Evolutionary conservation across 2,888 invertebrate genomes (phyloP), one percentile per base, ranked within the genome.

Genomic region (Synanthedon vespiformis): DNA sequence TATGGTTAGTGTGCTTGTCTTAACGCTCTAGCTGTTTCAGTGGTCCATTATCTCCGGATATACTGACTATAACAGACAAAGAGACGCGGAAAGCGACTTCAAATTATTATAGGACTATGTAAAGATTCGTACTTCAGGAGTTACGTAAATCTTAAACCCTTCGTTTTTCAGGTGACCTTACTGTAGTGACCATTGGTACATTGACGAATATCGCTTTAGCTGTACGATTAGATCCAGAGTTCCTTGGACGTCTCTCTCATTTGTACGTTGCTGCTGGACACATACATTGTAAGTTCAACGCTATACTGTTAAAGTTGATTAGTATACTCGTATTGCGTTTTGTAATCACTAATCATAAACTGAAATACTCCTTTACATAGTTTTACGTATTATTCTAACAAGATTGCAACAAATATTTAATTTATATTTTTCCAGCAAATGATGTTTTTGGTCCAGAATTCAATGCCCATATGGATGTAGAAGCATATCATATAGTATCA

Each of bases 251-350:
- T 57, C 74, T 95, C 0, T 90, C 91, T 56, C 91, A 92, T 48
- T 77, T 95, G 40, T 92, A 89, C 67, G 88, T 95, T 3, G 95
- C 94, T 89, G 95, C 95, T 8, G 95, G 95, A 55, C 93, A 94
- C 74, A 89, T 90, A 58, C 85, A 89, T 61, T 92, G 94, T 93
- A 84, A 81, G 72, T 64, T 34, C 10, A 34, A 34, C 2, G 10
- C 34, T 34, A 34, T 34, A 34, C 34, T 27, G 1, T 34, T 34
- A 8, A 34, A 8, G 27, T 34, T 8, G 6, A 34, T 34, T 8
- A 34, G 8, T 8, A 34, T 22, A 22, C 5, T 5, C 22, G 22
- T 22, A 22, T 22, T 22, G 22, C 4, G 22, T 22, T 22, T 22
- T 22, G 22, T 22, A 22, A 18, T 22, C 22, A 22, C 5, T n/a